Evolutionary conservation across 1,140 invertebrate species (phyloP).

Genomic region (Drosophila tsacasi): DNA sequence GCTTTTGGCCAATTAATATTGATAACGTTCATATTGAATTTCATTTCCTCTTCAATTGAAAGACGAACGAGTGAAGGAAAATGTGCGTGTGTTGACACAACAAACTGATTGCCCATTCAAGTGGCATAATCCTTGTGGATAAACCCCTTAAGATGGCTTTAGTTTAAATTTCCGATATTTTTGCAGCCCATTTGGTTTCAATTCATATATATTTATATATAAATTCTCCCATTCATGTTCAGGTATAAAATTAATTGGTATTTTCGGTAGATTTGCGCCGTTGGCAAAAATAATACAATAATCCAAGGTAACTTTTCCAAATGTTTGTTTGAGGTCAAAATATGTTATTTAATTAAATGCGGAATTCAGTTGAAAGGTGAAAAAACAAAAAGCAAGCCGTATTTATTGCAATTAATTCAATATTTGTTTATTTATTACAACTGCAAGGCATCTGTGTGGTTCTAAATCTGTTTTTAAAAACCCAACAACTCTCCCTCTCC

Average conservation of each 20-base stretch:
- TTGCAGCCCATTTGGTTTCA: conserved; percentile 25
- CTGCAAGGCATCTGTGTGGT: conserved; percentile 56
- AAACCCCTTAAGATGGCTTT: neutral
- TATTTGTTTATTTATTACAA: conserved; percentile 73
- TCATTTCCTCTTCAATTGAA: conserved; percentile 23
- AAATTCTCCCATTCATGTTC: conserved; percentile 4
- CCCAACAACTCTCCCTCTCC: conserved; percentile 2
- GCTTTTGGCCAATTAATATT: conserved; percentile 55
- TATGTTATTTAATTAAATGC: conserved; percentile 49
- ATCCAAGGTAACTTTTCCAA: conserved; percentile 2
- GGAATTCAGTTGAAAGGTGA: conserved; percentile 26
- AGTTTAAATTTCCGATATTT: neutral
- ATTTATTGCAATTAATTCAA: conserved; percentile 69
- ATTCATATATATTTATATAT: neutral
- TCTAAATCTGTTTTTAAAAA: conserved; percentile 45
- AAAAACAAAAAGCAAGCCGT: conserved; percentile 28
- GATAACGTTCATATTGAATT: conserved; percentile 5
- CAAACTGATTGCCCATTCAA: conserved; percentile 29
- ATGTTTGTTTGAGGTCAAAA: conserved; percentile 13
- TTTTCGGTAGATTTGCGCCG: conserved; percentile 20
- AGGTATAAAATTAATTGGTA: conserved; percentile 20
- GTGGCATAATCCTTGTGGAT: conserved; percentile 11
- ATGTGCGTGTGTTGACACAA: neutral
- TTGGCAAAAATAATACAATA: conserved; percentile 5
- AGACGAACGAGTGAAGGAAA: conserved; percentile 1